phyloP scores from a whole-genome alignment of 2,113 vertebrate genomes.

The Loxodonta africana region DNA sequence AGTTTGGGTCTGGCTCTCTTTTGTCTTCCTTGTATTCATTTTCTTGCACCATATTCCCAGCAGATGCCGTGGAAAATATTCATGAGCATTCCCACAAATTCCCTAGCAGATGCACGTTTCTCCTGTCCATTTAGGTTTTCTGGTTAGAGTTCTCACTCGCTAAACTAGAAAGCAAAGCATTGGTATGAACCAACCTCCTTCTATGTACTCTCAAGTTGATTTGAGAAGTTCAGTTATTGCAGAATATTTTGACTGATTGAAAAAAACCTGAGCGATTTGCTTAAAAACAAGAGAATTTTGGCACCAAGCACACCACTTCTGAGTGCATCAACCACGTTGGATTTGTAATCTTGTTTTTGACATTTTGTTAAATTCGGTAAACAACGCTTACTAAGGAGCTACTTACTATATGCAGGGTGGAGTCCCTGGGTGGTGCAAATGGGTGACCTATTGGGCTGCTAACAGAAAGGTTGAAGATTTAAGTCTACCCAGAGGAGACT shows the following conservation, averaged over 20 bases:
- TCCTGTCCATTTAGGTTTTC: conserved; percentile 1
- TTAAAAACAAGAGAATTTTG: conserved; percentile 4
- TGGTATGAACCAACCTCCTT: neutral
- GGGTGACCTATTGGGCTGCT: neutral
- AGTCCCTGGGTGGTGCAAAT: neutral
- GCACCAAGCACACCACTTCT: neutral
- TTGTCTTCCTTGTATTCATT: conserved; percentile 50
- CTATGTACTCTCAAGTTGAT: neutral
- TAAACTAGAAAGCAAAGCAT: neutral
- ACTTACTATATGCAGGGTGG: neutral
- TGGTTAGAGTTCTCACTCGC: neutral
- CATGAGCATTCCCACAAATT: conserved; percentile 47
- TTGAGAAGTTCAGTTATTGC: neutral
- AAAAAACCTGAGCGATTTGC: conserved; percentile 30
- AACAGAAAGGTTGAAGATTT: neutral
- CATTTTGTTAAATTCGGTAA: neutral
- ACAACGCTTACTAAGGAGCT: neutral
- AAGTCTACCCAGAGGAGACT: neutral
- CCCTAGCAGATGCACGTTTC: neutral
- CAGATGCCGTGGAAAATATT: conserved; percentile 76
- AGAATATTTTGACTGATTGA: neutral
- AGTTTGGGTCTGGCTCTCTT: conserved; percentile 65
- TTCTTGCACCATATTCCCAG: conserved; percentile 68
- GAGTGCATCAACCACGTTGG: neutral
- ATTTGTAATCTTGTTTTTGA: neutral